These are phyloP conservation scores for Ammospiza caudacuta DNA, from an alignment of 2,113 vertebrate genomes.

Conservation along the genomic window DNA sequence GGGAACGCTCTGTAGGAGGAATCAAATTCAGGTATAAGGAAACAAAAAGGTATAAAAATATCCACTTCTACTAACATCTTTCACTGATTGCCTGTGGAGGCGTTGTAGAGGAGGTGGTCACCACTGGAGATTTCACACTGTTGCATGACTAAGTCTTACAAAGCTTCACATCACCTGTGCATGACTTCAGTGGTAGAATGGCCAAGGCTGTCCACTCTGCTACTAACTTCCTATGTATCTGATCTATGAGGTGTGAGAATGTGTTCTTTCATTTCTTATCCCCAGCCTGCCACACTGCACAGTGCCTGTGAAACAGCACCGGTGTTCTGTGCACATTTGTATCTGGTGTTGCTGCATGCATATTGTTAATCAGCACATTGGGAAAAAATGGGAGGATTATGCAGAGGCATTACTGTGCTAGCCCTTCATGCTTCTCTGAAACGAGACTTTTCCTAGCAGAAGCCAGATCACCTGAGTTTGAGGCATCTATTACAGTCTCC, in stretches of 20 bases:
- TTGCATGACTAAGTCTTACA: slow-evolving; percentile 4
- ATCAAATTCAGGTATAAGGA: slow-evolving; percentile 45
- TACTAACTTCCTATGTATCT: not conserved
- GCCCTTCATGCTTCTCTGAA: not conserved
- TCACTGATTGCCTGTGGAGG: not conserved
- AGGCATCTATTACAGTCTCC: not conserved
- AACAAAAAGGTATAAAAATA: slow-evolving; percentile 51
- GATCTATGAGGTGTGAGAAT: not conserved
- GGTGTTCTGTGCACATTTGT: not conserved
- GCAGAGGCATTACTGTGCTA: not conserved
- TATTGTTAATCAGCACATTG: not conserved
- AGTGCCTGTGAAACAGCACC: not conserved
- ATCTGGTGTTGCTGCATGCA: not conserved
- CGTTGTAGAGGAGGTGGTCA: not conserved
- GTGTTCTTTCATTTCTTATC: not conserved
- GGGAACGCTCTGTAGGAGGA: slow-evolving; percentile 16
- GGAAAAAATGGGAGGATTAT: not conserved
- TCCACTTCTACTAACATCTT: not conserved
- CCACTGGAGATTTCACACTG: not conserved
- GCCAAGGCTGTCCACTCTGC: not conserved
- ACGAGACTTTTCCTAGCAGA: not conserved
- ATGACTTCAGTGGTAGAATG: not conserved
- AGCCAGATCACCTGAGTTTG: not conserved
- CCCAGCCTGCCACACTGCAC: not conserved
- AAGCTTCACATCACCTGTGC: not conserved